These are phyloP conservation scores for Silurus aristotelis DNA, from an alignment of 2,797 vertebrate genomes.

Conservation along the genomic window DNA sequence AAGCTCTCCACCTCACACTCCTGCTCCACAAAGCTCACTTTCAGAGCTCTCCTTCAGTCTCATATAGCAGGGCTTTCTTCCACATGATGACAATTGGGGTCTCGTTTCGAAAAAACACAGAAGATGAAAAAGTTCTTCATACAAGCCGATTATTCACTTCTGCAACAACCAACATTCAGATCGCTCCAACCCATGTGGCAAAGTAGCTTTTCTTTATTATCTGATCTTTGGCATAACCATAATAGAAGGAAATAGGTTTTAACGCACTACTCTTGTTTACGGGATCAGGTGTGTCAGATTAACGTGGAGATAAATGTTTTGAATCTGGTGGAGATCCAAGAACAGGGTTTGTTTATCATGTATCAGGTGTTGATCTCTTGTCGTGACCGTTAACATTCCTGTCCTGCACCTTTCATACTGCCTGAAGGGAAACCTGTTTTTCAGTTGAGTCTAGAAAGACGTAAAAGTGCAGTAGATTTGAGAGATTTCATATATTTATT, in stretches of 20 bases:
- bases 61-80: background rate
- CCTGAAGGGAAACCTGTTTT: background rate
- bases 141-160: background rate
- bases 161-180: background rate
- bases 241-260: background rate
- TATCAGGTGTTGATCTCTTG: background rate
- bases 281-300: slow-evolving; percentile 8
- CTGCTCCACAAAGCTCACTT: background rate
- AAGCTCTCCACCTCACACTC: background rate
- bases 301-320: background rate
- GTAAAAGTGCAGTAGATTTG: too few species aligned
- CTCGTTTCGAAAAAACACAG: too few species aligned
- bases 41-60: background rate
- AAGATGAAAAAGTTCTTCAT: background rate
- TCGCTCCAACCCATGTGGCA: background rate
- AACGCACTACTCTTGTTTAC: background rate
- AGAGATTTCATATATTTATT: too few species aligned
- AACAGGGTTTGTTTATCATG: background rate
- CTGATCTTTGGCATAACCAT: background rate
- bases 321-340: background rate
- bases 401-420: background rate
- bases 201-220: background rate
- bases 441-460: too few species aligned
- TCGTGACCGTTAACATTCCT: background rate
- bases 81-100: background rate